Conservation (phyloP, 2,888 invertebrate genomes). For the Drosophila parthenogenetica region DNA sequence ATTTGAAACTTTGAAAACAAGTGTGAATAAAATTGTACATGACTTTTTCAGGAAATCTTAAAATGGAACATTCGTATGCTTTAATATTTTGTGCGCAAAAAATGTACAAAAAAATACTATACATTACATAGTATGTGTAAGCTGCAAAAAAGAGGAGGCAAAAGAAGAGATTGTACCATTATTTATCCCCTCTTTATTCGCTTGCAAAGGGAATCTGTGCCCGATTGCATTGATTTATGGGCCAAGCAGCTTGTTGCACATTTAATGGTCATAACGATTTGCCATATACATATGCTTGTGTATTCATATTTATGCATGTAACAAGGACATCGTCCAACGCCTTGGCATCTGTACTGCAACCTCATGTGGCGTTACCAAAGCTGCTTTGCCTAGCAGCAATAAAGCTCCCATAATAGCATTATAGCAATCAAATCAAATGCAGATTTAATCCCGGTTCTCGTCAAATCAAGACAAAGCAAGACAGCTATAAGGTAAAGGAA, state of each 20-base stretch:
- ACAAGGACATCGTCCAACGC: not conserved
- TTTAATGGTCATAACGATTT: slow-evolving; percentile 52
- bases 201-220: slow-evolving; percentile 32
- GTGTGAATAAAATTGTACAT: too few species aligned
- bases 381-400: slow-evolving; percentile 13
- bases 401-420: slow-evolving; percentile 35
- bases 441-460: slow-evolving; percentile 6
- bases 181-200: slow-evolving; percentile 1
- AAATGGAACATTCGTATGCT: too few species aligned
- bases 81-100: not conserved
- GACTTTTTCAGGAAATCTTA: too few species aligned
- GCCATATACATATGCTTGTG: slow-evolving; percentile 3
- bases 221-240: slow-evolving; percentile 63
- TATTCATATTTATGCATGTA: not conserved
- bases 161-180: not conserved
- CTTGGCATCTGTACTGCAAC: slow-evolving; percentile 31
- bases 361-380: slow-evolving; percentile 28
- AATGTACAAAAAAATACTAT: not conserved
- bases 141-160: not conserved
- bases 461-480: not conserved
- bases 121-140: not conserved
- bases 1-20: too few species aligned
- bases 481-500: not conserved
- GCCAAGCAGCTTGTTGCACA: slow-evolving; percentile 54
- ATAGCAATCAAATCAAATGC: slow-evolving; percentile 41